Conservation (phyloP, 30 jellyfish, hydroid and myxozoan species). For the Mastigias papua region DNA sequence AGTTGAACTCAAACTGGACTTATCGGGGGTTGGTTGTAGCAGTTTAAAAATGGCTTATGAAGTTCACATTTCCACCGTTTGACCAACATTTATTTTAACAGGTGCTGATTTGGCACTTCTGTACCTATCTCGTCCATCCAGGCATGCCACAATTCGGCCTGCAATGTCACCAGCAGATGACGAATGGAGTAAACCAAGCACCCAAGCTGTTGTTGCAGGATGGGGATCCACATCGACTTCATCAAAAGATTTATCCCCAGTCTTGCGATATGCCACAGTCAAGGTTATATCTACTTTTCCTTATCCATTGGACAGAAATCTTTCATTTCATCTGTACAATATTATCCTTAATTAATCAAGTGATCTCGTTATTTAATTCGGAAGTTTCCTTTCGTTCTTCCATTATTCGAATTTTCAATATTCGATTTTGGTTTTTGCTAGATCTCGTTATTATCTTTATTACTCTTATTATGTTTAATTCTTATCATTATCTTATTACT, state of each 20-base stretch:
- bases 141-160: constrained; percentile 87
- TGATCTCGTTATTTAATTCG: too few species aligned
- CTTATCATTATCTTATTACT: too few species aligned
- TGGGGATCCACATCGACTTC: constrained; percentile 99
- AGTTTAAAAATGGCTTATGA: too few species aligned
- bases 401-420: too few species aligned
- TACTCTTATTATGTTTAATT: too few species aligned
- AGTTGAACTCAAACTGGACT: too few species aligned
- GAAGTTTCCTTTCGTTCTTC: too few species aligned
- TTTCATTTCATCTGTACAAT: background rate
- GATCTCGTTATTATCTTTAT: too few species aligned
- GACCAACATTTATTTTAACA: background rate
- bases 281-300: constrained; percentile 67
- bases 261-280: constrained; percentile 79
- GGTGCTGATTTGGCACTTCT: constrained; percentile 96
- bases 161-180: constrained; percentile 97
- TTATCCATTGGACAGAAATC: too few species aligned
- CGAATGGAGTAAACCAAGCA: constrained; percentile 71
- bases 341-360: too few species aligned
- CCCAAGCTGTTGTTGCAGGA: constrained; percentile 95
- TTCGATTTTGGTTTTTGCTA: too few species aligned
- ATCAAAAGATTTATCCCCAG: constrained; percentile 83
- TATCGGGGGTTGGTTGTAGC: too few species aligned
- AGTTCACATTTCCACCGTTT: background rate
- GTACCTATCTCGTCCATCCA: constrained; percentile 87